Base-by-base conservation (phyloP, 2,888 invertebrate species). In the Laspeyria flexula region DNA sequence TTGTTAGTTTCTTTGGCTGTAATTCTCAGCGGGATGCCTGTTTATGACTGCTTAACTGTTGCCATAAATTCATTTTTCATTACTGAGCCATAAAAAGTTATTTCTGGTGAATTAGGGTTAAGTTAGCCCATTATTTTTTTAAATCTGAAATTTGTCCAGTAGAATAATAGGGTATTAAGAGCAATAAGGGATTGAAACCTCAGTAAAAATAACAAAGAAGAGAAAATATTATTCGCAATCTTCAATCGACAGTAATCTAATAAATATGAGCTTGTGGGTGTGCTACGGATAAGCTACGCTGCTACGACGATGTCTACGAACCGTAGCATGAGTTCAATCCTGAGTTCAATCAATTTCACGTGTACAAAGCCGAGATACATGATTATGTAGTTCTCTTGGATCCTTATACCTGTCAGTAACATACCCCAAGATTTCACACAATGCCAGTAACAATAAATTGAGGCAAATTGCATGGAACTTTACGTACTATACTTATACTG, bases 201-300 rank as follows among this genome's bases (percentile, higher is more conserved):
- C 18, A 5, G 18, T 7, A 15, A 33, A 7, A 30, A 11, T 3
- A 11, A n/a, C 1, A 11, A 11, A n/a, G 11, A 5, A 2, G 30
- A 33, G 1, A 33, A 9, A 33, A 1, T 15, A 33, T 15, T 9
- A 2, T 15, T 7, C 7, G 6, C 3, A 33, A 13, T 33, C 7
- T 33, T 15, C 13, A 33, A 33, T 15, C 15, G 33, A 43, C 34
- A 16, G 33, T 25, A 27, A 10, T 27, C 1, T 34, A 27, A 33
- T 43, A 23, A 9, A 12, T 13, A 1, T 1, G 15, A 21, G 6
- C n/a, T 33, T 37, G 12, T 42, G 23, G 37, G 5, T 30, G 1
- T 30, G 44, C 53, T 58, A 59, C 62, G 49, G 37, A 15, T 27
- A 30, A 42, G 49, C 62, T 59, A 59, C 57, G 46, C 11, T 3